A percentile compares a stretch with the other conserved stretches of the same genome.
phyloP scores from a whole-genome alignment of 2,888 invertebrate species.

The Camponotus fellah region DNA sequence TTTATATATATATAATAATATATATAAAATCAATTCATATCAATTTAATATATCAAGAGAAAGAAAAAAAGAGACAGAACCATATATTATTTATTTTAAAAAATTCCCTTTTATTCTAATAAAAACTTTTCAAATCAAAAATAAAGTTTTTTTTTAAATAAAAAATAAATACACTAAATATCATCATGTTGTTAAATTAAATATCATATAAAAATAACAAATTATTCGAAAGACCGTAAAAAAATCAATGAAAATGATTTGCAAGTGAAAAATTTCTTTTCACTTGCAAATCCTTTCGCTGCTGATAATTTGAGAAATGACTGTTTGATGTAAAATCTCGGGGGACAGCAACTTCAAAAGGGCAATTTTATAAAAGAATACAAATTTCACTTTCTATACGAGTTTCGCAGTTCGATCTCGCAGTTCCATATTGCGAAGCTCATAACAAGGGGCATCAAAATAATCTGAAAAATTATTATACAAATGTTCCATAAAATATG shows the following conservation, averaged over 20 bases:
- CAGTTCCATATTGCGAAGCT: not conserved
- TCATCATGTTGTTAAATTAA: not conserved
- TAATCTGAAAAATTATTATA: not conserved
- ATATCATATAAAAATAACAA: not conserved
- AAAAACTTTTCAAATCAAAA: not conserved
- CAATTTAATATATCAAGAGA: not conserved
- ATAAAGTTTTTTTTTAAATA: slow-evolving; percentile 16
- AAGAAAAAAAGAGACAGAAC: not conserved
- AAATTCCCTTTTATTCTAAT: not conserved
- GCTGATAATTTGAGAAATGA: slow-evolving; percentile 17
- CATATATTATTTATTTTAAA: slow-evolving; percentile 3
- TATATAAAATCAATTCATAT: slow-evolving; percentile 2
- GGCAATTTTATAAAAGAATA: not conserved
- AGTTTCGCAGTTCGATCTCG: slow-evolving; percentile 14
- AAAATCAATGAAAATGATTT: not conserved
- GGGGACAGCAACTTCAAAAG: not conserved
- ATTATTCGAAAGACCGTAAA: not conserved
- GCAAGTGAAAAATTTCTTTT: slow-evolving; percentile 6
- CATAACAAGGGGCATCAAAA: not conserved
- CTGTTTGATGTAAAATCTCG: slow-evolving; percentile 7
- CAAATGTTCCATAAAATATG: not conserved
- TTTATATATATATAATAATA: not conserved
- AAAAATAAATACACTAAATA: not conserved
- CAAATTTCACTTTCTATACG: slow-evolving; percentile 17
- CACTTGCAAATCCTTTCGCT: slow-evolving; percentile 14